Base-by-base conservation (phyloP, 1,140 invertebrate genomes). In the Melipona quadrifasciata region DNA sequence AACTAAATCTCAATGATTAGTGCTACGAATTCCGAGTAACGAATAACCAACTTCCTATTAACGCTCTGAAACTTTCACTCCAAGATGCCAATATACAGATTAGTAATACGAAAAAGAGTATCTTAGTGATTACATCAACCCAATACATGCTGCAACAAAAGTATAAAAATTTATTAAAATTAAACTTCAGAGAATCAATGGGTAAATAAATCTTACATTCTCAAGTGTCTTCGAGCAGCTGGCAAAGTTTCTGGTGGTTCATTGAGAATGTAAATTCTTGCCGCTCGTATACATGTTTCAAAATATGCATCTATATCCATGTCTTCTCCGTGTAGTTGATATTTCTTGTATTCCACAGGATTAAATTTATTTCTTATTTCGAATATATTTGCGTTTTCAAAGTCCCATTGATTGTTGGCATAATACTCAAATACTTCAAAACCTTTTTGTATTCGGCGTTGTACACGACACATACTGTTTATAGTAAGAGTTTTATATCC, bases 371-470 rank as follows among this genome's bases (percentile, higher is more conserved):
- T 88, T 72, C 97, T 93, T 5, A 97, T 76, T 14, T 94, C 84
- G 0, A 93, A 77, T 17, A 95, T 94, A 88, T 96, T 96, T 51
- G 96, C 95, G 64, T 97, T 97, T 70, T 96, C 95, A 91, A 98
- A 98, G 87, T 97, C 97, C 97, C 97, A 98, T 82, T 97, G 97
- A 91, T 97, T 97, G 90, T 97, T 98, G 0, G 97, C 97, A 91
- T 98, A 98, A 90, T 98, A 98, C 89, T 98, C 97, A 86, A 98
- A 97, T 0, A 98, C 97, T 88, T 98, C 97, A 88, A 97, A 97
- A 2, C 97, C 97, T 94, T 98, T 98, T 86, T 95, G 95, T 87
- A 98, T 97, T 51, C 97, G 95, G 71, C 96, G 96, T 85, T 98
- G 97, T 0, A 98, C 96, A 24, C 97, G 95, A 86, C 96, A 96